Conservation (phyloP, 1,140 invertebrate species). For the Pygmarrhopalites habei region DNA sequence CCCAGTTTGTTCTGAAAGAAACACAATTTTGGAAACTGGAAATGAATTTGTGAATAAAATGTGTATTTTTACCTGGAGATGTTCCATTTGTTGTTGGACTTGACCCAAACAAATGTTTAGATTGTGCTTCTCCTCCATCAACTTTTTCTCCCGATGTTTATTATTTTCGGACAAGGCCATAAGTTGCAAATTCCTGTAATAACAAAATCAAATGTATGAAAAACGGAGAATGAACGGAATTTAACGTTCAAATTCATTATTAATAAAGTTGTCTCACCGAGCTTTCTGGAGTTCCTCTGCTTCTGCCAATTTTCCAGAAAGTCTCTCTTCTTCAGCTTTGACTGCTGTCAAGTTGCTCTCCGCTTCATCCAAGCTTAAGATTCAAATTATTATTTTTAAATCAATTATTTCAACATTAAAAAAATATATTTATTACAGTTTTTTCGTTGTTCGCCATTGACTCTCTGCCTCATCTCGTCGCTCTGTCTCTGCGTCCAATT, state of each 20-base stretch:
- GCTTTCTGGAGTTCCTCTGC: slow-evolving; percentile 65
- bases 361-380: slow-evolving; percentile 35
- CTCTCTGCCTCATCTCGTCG: slow-evolving; percentile 44
- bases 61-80: too few relatives aligned
- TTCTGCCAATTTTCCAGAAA: slow-evolving; percentile 61
- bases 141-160: slow-evolving; percentile 68
- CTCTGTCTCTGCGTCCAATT: slow-evolving; percentile 48
- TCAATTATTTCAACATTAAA: too few relatives aligned
- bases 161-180: slow-evolving; percentile 71
- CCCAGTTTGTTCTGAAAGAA: slow-evolving; percentile 70
- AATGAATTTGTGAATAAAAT: too few relatives aligned
- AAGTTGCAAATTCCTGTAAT: too few relatives aligned
- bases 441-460: slow-evolving; percentile 36
- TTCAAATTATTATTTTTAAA: too few relatives aligned
- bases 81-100: slow-evolving; percentile 77
- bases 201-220: too few relatives aligned
- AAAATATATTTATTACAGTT: too few relatives aligned
- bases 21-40: too few relatives aligned
- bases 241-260: too few relatives aligned
- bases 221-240: too few relatives aligned
- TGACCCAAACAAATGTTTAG: slow-evolving; percentile 79
- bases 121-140: slow-evolving; percentile 84
- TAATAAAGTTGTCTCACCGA: too few relatives aligned
- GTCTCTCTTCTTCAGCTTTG: slow-evolving; percentile 60
- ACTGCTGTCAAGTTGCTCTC: slow-evolving; percentile 63